Evolutionary conservation across 1,140 invertebrate genomes (phyloP).

Genomic region (Anadara kagoshimensis): DNA sequence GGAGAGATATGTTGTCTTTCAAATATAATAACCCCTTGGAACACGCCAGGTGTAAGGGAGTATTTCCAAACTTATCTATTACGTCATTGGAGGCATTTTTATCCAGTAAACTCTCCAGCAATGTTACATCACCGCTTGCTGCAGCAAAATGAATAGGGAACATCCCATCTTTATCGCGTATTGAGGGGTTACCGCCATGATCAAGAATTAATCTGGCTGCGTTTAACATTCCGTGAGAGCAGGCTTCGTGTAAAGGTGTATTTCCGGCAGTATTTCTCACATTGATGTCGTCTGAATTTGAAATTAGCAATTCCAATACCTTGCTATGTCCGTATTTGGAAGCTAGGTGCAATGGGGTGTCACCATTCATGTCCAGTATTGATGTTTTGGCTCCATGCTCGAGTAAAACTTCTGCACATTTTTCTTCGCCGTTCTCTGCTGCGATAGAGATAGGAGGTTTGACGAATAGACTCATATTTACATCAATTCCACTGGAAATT

Average conservation of each 20-base stretch:
- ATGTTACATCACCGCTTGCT: neutral
- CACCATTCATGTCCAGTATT: neutral
- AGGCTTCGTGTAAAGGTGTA: slow-evolving; percentile 1
- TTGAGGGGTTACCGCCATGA: neutral
- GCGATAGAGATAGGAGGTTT: slow-evolving; percentile 1
- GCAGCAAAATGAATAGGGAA: neutral
- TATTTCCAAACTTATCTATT: neutral
- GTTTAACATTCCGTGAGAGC: neutral
- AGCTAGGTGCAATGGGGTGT: neutral
- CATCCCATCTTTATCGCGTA: neutral
- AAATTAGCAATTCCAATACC: neutral
- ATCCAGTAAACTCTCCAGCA: neutral
- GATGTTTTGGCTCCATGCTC: neutral
- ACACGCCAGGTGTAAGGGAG: slow-evolving; percentile 1
- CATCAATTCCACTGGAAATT: neutral
- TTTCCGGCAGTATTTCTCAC: neutral
- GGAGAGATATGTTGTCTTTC: too few species aligned
- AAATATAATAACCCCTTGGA: too few species aligned
- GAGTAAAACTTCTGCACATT: neutral
- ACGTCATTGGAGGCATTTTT: neutral
- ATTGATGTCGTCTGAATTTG: neutral
- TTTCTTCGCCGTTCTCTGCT: neutral
- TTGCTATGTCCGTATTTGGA: neutral
- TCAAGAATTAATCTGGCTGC: neutral
- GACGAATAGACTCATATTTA: neutral